A percentile compares a stretch with the other conserved stretches of the same genome.
phyloP scores from a whole-genome alignment of 2,113 vertebrate genomes.

The Holacanthus passer region DNA sequence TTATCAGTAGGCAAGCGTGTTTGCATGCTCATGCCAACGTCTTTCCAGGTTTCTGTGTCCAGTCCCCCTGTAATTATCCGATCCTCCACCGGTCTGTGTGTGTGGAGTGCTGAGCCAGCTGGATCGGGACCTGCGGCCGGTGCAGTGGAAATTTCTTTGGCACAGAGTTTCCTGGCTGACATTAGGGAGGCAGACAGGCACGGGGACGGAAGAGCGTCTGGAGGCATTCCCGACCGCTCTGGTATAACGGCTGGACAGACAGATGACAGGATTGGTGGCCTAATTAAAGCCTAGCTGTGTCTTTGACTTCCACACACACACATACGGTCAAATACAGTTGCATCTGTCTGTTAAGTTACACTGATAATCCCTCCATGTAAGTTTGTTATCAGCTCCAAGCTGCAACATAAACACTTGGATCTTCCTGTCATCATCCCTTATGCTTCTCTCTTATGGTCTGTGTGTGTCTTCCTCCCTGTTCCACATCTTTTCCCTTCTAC shows the following conservation, averaged over 20 bases:
- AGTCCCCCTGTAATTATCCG: constrained; percentile 63
- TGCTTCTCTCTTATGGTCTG: background rate
- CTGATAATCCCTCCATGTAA: background rate
- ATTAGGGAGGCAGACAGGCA: constrained; percentile 48
- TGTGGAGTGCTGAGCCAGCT: constrained; percentile 38
- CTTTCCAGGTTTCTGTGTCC: constrained; percentile 19
- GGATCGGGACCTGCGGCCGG: constrained; percentile 27
- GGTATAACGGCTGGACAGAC: constrained; percentile 38
- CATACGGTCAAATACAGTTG: background rate
- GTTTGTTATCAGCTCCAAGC: constrained; percentile 4
- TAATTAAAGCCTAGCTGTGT: constrained; percentile 47
- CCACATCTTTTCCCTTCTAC: background rate
- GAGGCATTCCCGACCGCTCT: constrained; percentile 54
- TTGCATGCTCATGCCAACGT: constrained; percentile 12
- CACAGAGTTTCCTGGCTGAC: constrained; percentile 56
- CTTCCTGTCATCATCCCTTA: background rate
- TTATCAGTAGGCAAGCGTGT: constrained; percentile 25
- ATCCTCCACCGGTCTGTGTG: constrained; percentile 35
- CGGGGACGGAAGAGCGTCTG: constrained; percentile 41
- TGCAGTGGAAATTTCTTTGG: constrained; percentile 71
- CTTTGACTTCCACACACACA: constrained; percentile 35
- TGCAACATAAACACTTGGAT: background rate
- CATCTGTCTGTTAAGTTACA: background rate
- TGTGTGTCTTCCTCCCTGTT: background rate
- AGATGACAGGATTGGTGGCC: constrained; percentile 47